Conservation (phyloP, 2,113 vertebrate genomes). For the Lycocorax pyrrhopterus region DNA sequence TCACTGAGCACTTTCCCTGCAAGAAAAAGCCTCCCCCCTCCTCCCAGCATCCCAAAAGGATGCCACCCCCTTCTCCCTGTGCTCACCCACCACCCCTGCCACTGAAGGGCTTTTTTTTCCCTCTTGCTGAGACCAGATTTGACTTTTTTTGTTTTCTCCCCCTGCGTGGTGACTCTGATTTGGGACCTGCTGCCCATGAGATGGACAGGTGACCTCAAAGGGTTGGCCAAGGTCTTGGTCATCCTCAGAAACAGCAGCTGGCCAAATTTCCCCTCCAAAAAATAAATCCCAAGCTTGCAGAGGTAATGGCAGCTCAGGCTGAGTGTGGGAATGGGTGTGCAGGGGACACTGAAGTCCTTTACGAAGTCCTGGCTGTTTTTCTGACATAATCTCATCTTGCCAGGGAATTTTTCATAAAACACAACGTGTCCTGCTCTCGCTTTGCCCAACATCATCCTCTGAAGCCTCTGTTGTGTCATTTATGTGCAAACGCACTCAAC, state of each 20-base stretch:
- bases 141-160: accelerated
- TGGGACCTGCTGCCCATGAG: background rate
- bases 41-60: background rate
- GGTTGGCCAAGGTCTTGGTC: background rate
- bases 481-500: background rate
- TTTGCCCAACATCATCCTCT: background rate
- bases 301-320: background rate
- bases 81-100: background rate
- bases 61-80: background rate
- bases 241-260: background rate
- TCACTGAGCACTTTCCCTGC: background rate
- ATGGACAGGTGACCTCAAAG: background rate
- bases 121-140: background rate
- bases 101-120: accelerated
- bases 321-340: background rate
- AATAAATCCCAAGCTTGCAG: background rate
- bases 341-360: background rate
- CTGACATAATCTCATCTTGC: background rate
- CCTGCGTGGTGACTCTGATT: background rate
- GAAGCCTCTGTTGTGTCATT: background rate
- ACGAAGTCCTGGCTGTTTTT: background rate
- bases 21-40: background rate
- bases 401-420: background rate
- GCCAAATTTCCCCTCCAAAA: background rate
- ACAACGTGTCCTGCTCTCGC: accelerated